Conservation (phyloP, 2,888 invertebrate species). For the Drosophila pseudotalamancana region DNA sequence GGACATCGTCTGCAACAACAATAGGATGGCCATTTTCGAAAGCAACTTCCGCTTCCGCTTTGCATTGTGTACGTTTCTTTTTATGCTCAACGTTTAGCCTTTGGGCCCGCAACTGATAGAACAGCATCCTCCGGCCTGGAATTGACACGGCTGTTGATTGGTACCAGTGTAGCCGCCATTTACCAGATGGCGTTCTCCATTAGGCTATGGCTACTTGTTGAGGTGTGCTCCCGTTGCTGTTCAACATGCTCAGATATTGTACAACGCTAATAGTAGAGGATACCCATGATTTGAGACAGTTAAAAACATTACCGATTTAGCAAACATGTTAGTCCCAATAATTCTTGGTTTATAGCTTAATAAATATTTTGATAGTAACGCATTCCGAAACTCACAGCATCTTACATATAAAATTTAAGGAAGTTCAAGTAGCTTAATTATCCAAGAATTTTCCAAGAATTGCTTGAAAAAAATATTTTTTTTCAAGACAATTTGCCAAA, state of each 20-base stretch:
- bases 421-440: no score
- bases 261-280: no score
- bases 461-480: no score
- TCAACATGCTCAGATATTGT: conserved; percentile 39
- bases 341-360: no score
- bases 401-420: no score
- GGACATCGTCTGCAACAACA: conserved; percentile 19
- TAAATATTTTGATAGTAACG: no score
- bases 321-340: no score
- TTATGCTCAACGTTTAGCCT: conserved; percentile 55
- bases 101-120: conserved; percentile 31
- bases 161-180: conserved; percentile 36
- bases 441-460: no score
- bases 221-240: conserved; percentile 45
- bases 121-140: conserved; percentile 49
- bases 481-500: no score
- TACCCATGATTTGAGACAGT: no score
- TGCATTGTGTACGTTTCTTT: conserved; percentile 54
- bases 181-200: conserved; percentile 20
- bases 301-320: no score
- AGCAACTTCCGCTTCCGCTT: conserved; percentile 78
- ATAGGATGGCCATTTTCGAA: conserved; percentile 55
- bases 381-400: no score
- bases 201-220: conserved; percentile 10
- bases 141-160: conserved; percentile 72